Percentiles rank a stretch among this genome's conserved stretches.
These are phyloP conservation scores for Dicrurus megarhynchus DNA, from an alignment of 2,113 vertebrate species.

Conservation along the genomic window DNA sequence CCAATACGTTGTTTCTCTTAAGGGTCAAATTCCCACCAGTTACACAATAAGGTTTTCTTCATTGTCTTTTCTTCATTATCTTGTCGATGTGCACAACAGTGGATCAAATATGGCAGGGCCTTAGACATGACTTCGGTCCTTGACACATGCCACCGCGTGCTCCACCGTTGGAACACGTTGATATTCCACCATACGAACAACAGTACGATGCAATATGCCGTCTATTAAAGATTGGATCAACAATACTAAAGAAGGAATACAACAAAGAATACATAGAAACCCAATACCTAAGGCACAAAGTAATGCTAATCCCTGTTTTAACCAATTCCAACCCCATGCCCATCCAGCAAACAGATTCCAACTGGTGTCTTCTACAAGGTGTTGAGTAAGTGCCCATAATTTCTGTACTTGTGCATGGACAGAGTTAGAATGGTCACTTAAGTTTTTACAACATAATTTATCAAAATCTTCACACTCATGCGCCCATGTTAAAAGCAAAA, in stretches of 20 bases:
- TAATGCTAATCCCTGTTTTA: neutral
- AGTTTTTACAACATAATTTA: neutral
- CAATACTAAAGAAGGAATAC: neutral
- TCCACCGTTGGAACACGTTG: fast-evolving
- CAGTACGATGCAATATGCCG: too few relatives aligned
- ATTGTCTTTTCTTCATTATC: neutral
- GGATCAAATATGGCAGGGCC: neutral
- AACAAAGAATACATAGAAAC: neutral
- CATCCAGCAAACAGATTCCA: neutral
- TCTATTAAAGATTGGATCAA: neutral
- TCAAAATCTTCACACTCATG: neutral
- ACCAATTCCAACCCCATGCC: neutral
- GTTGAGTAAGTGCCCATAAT: neutral
- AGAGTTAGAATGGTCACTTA: neutral
- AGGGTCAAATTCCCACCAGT: neutral
- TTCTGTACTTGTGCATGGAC: neutral
- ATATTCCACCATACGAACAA: fast-evolving
- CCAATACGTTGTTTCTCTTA: neutral
- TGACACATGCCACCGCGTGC: fast-evolving
- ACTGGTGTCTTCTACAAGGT: neutral
- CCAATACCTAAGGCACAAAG: neutral
- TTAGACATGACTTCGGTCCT: fast-evolving
- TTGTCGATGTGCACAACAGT: fast-evolving
- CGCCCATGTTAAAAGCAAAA: neutral
- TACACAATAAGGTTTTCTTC: neutral